These are phyloP conservation scores for Trachelus troglodyta DNA, from an alignment of 2,888 invertebrate genomes.

Conservation along the genomic window DNA sequence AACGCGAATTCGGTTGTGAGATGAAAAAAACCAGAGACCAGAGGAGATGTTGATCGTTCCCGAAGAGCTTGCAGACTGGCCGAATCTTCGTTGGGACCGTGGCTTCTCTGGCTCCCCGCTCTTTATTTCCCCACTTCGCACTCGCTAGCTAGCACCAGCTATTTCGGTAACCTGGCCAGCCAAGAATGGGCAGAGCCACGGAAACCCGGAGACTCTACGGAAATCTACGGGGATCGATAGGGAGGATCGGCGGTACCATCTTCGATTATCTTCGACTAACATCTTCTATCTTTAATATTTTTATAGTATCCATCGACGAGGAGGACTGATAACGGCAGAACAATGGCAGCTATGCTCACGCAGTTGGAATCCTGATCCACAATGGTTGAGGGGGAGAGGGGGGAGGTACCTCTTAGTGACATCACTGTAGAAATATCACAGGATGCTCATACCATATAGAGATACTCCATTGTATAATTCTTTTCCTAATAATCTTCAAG, in stretches of 20 bases:
- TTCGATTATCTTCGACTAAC: not conserved
- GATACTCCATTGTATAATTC: not conserved
- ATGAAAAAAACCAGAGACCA: conserved; percentile 11
- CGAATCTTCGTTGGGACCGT: conserved; percentile 12
- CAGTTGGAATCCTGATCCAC: not conserved
- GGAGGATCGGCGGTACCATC: not conserved
- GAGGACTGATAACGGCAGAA: not conserved
- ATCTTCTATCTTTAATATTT: not conserved
- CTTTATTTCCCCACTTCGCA: not conserved
- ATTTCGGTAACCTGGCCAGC: conserved; percentile 65
- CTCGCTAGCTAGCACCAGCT: conserved; percentile 42
- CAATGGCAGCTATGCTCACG: not conserved
- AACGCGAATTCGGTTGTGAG: not conserved
- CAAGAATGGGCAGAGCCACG: conserved; percentile 64
- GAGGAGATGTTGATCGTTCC: conserved; percentile 46
- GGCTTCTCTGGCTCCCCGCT: not conserved
- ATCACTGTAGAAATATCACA: not conserved
- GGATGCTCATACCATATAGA: not conserved
- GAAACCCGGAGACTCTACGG: conserved; percentile 1
- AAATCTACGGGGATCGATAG: not conserved
- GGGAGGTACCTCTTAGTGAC: not conserved
- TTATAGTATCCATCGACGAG: not conserved
- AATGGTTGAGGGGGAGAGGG: not conserved
- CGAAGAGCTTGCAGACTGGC: conserved; percentile 55
- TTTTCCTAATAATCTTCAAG: not conserved